These are phyloP conservation scores for Asbolus verrucosus DNA, from an alignment of 1,140 invertebrate genomes.

Conservation along the genomic window DNA sequence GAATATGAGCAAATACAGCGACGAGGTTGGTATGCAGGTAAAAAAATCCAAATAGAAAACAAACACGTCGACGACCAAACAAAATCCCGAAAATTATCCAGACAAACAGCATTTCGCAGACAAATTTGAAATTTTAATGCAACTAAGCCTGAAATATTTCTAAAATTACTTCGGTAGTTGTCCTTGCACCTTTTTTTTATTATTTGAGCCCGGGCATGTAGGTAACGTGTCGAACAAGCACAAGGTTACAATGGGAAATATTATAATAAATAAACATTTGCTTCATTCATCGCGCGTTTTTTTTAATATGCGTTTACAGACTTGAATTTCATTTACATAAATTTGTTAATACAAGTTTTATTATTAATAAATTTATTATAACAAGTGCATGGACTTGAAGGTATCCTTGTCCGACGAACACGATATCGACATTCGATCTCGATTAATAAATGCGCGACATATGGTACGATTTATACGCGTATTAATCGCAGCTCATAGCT, in stretches of 20 bases:
- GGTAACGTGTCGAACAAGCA: slow-evolving; percentile 54
- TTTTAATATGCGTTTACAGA: slow-evolving; percentile 6
- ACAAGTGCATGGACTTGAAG: slow-evolving; percentile 30
- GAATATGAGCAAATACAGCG: slow-evolving; percentile 38
- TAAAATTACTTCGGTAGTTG: slow-evolving; percentile 56
- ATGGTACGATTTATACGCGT: slow-evolving; percentile 8
- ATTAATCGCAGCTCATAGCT: slow-evolving; percentile 28
- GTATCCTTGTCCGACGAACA: slow-evolving; percentile 2
- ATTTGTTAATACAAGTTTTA: slow-evolving; percentile 39
- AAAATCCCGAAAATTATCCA: slow-evolving; percentile 58
- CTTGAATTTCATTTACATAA: slow-evolving; percentile 40
- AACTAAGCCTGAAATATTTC: slow-evolving; percentile 59
- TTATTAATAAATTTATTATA: slow-evolving; percentile 33
- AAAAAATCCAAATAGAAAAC: slow-evolving; percentile 35
- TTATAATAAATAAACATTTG: slow-evolving; percentile 50
- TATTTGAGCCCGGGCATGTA: slow-evolving; percentile 49
- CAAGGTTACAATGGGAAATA: slow-evolving; percentile 47
- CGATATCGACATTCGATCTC: neutral
- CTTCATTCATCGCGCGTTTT: slow-evolving; percentile 46
- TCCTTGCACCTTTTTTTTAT: slow-evolving; percentile 51
- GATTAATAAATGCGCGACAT: slow-evolving; percentile 25
- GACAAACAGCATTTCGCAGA: slow-evolving; percentile 57
- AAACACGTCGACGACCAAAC: slow-evolving; percentile 47
- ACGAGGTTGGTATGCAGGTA: neutral
- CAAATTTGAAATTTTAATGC: slow-evolving; percentile 57